phyloP scores from a whole-genome alignment of 2,113 vertebrate species.

The Engystomops pustulosus region DNA sequence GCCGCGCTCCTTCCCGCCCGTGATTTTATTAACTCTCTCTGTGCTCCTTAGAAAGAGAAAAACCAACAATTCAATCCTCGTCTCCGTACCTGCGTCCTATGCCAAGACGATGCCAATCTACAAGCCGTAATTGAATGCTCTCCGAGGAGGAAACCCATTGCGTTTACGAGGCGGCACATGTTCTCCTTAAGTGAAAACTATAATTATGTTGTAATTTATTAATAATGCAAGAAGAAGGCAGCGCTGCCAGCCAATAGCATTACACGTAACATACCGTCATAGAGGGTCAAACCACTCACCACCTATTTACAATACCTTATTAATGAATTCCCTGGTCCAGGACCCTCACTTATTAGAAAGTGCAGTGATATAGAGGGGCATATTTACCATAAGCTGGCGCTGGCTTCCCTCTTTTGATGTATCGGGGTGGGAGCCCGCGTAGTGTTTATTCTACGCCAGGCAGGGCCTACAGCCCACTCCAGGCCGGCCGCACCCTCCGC shows the following conservation, averaged over 20 bases:
- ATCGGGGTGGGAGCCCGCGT: too few species aligned
- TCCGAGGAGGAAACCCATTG: background rate
- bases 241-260: background rate
- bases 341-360: background rate
- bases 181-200: constrained; percentile 20
- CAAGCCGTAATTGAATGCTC: background rate
- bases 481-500: too few species aligned
- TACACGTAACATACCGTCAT: too few species aligned
- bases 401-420: too few species aligned
- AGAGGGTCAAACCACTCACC: too few species aligned
- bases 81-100: background rate
- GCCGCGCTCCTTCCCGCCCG: background rate
- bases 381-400: too few species aligned
- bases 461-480: too few species aligned
- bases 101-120: constrained; percentile 2
- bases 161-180: background rate
- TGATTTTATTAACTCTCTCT: constrained; percentile 11
- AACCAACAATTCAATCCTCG: background rate
- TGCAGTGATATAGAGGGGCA: background rate
- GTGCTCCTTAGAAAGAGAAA: constrained; percentile 8
- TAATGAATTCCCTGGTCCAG: background rate
- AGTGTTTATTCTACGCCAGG: too few species aligned
- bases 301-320: background rate
- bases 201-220: constrained; percentile 23
- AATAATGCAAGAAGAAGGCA: background rate